A percentile compares a stretch with the other conserved stretches of the same genome.
These are phyloP conservation scores for Rhinoderma darwinii DNA, from an alignment of 2,113 vertebrate genomes.

Conservation along the genomic window DNA sequence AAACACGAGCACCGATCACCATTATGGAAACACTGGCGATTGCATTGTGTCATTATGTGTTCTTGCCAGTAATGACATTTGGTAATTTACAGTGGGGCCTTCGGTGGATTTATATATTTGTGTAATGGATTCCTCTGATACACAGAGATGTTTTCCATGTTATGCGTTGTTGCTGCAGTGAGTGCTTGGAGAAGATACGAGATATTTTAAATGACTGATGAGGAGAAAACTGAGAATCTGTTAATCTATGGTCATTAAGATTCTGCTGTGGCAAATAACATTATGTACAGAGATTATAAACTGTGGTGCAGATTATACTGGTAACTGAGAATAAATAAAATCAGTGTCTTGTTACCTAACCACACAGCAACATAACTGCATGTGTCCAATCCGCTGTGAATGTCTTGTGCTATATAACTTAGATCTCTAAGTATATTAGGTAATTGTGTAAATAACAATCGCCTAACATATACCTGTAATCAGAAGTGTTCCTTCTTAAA, in stretches of 20 bases:
- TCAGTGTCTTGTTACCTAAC: neutral
- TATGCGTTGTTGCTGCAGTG: neutral
- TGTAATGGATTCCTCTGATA: no score
- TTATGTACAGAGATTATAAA: no score
- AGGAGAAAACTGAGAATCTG: conserved; percentile 9
- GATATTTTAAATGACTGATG: neutral
- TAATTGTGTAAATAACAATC: no score
- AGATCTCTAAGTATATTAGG: no score
- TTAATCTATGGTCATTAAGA: neutral
- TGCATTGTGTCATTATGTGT: neutral
- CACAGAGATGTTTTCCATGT: neutral
- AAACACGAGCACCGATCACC: neutral
- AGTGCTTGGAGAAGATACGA: neutral
- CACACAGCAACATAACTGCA: no score
- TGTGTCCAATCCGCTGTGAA: no score
- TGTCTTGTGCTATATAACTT: no score
- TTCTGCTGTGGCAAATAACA: neutral
- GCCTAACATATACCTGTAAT: no score
- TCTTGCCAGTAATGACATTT: conserved; percentile 13
- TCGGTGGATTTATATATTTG: neutral
- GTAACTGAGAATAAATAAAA: neutral
- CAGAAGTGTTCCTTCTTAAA: no score
- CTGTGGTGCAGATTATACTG: neutral
- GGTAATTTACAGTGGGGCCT: neutral
- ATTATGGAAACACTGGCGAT: neutral